A percentile compares a stretch with the other conserved stretches of the same genome.
Conservation (phyloP, 2,888 invertebrate species). For the Apeira syringaria region DNA sequence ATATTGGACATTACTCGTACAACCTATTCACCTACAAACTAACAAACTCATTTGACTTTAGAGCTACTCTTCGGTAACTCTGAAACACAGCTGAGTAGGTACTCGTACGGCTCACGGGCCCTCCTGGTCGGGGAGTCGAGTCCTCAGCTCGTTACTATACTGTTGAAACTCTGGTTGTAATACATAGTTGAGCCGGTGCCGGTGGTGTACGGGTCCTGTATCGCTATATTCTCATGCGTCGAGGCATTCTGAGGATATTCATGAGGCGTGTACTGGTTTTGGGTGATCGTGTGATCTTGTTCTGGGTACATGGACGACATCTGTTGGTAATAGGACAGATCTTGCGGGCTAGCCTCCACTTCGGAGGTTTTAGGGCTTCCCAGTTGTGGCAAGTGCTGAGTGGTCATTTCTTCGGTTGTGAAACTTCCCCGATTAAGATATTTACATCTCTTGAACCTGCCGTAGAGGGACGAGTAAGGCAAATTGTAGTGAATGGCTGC, state of each 20-base stretch:
- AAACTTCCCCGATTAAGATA: conserved; percentile 84
- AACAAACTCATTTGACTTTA: too few relatives aligned
- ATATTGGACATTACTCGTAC: not conserved
- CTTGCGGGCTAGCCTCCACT: conserved; percentile 31
- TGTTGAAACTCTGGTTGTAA: conserved; percentile 51
- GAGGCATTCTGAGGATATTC: conserved; percentile 22
- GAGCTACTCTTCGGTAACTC: too few relatives aligned
- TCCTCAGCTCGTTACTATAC: conserved; percentile 61
- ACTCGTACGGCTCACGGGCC: too few relatives aligned
- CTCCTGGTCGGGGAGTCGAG: conserved; percentile 25
- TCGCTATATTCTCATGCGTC: conserved; percentile 36
- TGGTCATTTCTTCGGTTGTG: too few relatives aligned
- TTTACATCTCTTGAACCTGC: conserved; percentile 94
- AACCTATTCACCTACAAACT: too few relatives aligned
- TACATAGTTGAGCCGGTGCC: too few relatives aligned
- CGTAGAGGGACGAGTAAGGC: conserved; percentile 95
- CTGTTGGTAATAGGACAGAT: conserved; percentile 56
- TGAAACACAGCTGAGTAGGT: too few relatives aligned
- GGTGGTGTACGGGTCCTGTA: conserved; percentile 18
- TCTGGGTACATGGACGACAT: conserved; percentile 22
- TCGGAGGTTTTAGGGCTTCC: conserved; percentile 40
- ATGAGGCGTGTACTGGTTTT: conserved; percentile 12
- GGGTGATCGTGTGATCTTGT: conserved; percentile 4
- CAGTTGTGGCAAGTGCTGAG: conserved; percentile 39
- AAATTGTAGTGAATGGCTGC: conserved; percentile 96